Evolutionary conservation across 2,888 invertebrate genomes (phyloP).

Genomic region (Romanomermis culicivorax): DNA sequence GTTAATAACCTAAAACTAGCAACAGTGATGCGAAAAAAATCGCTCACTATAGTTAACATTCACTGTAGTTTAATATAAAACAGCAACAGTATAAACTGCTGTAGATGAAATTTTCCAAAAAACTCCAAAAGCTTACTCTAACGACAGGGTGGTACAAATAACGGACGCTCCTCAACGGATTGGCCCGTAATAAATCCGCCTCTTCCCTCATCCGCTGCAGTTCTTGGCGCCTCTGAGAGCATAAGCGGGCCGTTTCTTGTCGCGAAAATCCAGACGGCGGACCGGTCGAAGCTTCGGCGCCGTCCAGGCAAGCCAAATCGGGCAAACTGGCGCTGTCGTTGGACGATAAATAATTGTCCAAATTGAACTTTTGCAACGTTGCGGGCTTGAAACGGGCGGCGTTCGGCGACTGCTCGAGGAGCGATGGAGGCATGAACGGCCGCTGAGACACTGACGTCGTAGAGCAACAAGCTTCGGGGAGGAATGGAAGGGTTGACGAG

Average conservation of each 20-base stretch:
- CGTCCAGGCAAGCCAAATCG: constrained; percentile 40
- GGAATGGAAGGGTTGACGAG: too few species aligned
- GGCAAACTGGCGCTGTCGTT: constrained; percentile 85
- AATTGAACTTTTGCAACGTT: constrained; percentile 12
- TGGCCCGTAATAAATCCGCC: constrained; percentile 69
- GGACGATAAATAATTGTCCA: constrained; percentile 33
- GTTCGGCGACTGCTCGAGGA: constrained; percentile 14
- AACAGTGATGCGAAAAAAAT: too few species aligned
- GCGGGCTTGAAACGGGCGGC: constrained; percentile 11
- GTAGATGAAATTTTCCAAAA: background rate
- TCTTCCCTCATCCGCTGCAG: constrained; percentile 71
- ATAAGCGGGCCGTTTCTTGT: constrained; percentile 79
- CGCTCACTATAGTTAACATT: background rate
- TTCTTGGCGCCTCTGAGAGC: constrained; percentile 79
- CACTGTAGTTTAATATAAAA: background rate
- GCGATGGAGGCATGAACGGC: constrained; percentile 12
- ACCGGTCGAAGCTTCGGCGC: constrained; percentile 41
- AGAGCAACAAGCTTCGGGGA: background rate
- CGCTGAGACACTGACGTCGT: constrained; percentile 5
- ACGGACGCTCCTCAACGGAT: constrained; percentile 50
- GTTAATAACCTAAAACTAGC: too few species aligned
- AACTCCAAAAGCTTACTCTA: constrained; percentile 45
- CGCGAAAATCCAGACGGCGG: constrained; percentile 45
- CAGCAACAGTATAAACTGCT: too few species aligned
- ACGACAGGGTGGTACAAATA: constrained; percentile 91